Evolutionary conservation across 2,113 vertebrate genomes (phyloP), one percentile per base, ranked within the genome.

Genomic region (Marcusenius ussheri): DNA sequence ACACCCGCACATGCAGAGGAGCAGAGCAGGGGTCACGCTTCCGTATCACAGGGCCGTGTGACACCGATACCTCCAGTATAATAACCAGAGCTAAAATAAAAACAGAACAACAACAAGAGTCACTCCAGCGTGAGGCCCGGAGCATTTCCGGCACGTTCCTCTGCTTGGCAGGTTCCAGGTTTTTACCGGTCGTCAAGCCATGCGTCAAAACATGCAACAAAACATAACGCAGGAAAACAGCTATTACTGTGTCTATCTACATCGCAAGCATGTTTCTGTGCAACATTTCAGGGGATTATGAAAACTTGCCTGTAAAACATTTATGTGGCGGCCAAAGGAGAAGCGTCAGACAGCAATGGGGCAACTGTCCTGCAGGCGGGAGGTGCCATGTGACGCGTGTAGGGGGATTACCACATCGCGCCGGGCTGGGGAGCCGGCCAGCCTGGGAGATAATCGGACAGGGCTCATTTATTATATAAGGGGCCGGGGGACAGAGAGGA

Each of bases 391-490:
- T 94, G 87, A 92, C 93, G 92, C 50, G n/a, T 56, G 83, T 89
- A 83, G 89, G 24, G 80, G 91, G 92, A 90, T 89, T 5, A 10
- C 74, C 13, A 7, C 74, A 80, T 31, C 0, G 27, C 89, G 86
- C 90, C 90, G 21, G 91, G 88, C 89, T 89, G 91, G 35, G 89
- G 87, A n/a, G 89, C 88, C 83, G 90, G 91, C 93, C 92, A 88
- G 46, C 70, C 24, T 17, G 50, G 89, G 89, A 21, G 21, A 42
- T 83, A 50, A 74, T 89, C 83, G 91, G 93, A 91, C 77, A 93
- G 90, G 91, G 91, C 93, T 95, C 93, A 96, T 95, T 95, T 93
- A 96, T 96, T 95, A 96, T 96, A 94, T 93, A 96, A 94, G 91
- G 90, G 92, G 91, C 92, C 93, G 1, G 93, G 91, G 90, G 87